Evolutionary conservation across 2,888 invertebrate species (phyloP).

Genomic region (Drosophila phalerata): DNA sequence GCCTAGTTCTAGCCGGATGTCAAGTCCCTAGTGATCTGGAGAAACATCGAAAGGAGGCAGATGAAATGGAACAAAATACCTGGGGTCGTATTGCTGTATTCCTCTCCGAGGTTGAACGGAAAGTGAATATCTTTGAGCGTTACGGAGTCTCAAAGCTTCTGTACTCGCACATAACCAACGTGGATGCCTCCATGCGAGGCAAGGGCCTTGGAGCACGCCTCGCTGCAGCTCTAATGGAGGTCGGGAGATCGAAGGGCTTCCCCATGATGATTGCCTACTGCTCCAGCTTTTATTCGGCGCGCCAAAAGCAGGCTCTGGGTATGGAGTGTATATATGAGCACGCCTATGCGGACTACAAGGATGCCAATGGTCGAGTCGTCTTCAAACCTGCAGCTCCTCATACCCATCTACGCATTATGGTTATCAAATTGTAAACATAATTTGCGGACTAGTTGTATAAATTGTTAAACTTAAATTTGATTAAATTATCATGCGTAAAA

Average conservation of each 20-base stretch:
- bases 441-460: not conserved
- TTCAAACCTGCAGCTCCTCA: conserved; percentile 67
- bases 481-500: no score
- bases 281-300: conserved; percentile 72
- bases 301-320: conserved; percentile 65
- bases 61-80: conserved; percentile 30
- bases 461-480: not conserved
- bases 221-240: conserved; percentile 60
- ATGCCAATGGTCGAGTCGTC: conserved; percentile 50
- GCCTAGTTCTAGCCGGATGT: conserved; percentile 47
- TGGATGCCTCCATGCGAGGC: conserved; percentile 63
- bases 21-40: conserved; percentile 39
- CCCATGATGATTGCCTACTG: conserved; percentile 65
- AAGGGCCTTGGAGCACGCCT: conserved; percentile 67
- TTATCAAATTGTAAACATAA: conserved; percentile 26
- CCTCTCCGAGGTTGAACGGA: conserved; percentile 55
- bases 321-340: conserved; percentile 65
- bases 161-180: conserved; percentile 70
- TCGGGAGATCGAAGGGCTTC: conserved; percentile 60
- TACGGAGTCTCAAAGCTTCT: conserved; percentile 60
- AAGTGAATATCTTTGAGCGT: conserved; percentile 63
- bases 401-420: conserved; percentile 45
- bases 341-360: conserved; percentile 68
- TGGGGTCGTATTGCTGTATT: conserved; percentile 59
- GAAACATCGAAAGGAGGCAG: conserved; percentile 44